Conservation (phyloP, 2,797 vertebrate species). For the Sebastes cheni region DNA sequence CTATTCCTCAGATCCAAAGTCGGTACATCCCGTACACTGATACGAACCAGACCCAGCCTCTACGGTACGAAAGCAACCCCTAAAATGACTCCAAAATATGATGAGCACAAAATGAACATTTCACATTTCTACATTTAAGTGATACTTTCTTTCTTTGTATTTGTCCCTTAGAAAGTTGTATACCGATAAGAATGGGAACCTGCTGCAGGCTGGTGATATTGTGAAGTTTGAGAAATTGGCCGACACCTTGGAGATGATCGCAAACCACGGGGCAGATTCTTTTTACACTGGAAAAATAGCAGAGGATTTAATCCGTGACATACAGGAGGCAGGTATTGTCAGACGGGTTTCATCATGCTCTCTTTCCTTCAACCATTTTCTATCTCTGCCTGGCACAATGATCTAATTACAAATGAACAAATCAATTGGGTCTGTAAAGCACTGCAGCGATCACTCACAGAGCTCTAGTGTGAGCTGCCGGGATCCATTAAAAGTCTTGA, state of each 20-base stretch:
- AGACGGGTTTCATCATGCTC: constrained; percentile 18
- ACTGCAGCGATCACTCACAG: constrained; percentile 28
- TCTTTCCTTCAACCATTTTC: constrained; percentile 8
- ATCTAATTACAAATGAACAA: constrained; percentile 46
- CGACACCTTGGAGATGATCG: constrained; percentile 85
- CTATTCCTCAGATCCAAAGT: constrained; percentile 62
- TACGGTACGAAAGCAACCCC: constrained; percentile 48
- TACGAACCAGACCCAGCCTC: constrained; percentile 1
- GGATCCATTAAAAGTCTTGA: constrained; percentile 34
- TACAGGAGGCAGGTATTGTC: constrained; percentile 78
- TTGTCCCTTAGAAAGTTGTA: constrained; percentile 69
- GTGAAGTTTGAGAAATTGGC: constrained; percentile 88
- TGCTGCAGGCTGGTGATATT: constrained; percentile 78
- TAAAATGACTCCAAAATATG: background rate
- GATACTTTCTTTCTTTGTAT: background rate
- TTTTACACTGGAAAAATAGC: constrained; percentile 89
- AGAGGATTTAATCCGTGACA: constrained; percentile 73
- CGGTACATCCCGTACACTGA: constrained; percentile 28
- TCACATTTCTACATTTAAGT: background rate
- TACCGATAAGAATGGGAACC: constrained; percentile 60
- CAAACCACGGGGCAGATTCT: constrained; percentile 80
- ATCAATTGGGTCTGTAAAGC: constrained; percentile 28
- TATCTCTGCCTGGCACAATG: constrained; percentile 12
- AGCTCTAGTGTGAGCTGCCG: constrained; percentile 1
- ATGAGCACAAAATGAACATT: background rate